Conservation (phyloP, 2,113 vertebrate species). For the Nicator chloris region DNA sequence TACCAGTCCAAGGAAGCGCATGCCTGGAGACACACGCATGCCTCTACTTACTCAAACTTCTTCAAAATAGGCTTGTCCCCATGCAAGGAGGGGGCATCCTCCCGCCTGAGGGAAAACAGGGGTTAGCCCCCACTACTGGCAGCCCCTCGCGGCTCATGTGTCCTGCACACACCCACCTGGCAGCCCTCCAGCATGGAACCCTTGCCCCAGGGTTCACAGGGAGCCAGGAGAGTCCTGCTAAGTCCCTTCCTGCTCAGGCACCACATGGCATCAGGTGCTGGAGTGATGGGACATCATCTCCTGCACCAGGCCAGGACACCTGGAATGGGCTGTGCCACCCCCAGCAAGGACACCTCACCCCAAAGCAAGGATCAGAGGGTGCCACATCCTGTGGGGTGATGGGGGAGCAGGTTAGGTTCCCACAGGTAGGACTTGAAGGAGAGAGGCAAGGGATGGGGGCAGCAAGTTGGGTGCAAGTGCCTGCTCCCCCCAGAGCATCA, state of each 20-base stretch:
- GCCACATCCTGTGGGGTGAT: background rate
- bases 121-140: background rate
- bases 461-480: background rate
- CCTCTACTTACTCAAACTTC: constrained; percentile 90
- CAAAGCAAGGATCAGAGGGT: background rate
- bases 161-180: background rate
- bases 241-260: background rate
- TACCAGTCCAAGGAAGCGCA: background rate
- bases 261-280: rapidly evolving
- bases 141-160: background rate
- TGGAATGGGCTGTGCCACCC: rapidly evolving
- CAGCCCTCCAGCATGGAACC: background rate
- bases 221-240: rapidly evolving
- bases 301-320: background rate
- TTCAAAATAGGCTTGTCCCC: constrained; percentile 86
- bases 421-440: background rate
- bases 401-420: background rate
- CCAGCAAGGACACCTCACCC: background rate
- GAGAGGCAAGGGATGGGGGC: background rate
- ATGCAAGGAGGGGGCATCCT: constrained; percentile 72
- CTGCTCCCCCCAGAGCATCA: rapidly evolving
- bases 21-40: constrained; percentile 34
- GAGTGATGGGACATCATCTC: rapidly evolving
- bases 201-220: background rate
- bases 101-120: constrained; percentile 78